Evolutionary conservation across 2,113 vertebrate genomes (phyloP).

Genomic region (Strix aluco): DNA sequence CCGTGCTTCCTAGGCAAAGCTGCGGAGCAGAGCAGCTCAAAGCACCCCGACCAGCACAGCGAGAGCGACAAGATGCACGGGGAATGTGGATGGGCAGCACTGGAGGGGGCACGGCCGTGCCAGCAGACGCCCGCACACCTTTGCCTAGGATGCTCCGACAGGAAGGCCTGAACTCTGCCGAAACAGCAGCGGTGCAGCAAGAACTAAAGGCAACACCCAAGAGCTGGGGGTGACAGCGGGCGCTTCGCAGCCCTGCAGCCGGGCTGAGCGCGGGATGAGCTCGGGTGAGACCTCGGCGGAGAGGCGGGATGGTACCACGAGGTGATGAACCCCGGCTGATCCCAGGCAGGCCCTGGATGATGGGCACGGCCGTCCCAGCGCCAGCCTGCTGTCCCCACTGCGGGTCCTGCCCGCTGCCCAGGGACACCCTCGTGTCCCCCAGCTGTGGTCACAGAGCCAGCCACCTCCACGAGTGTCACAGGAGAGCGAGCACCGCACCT

Average conservation of each 20-base stretch:
- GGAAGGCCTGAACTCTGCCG: background rate
- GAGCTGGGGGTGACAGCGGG: background rate
- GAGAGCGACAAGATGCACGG: accelerated
- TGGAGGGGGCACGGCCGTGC: accelerated
- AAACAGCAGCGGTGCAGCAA: background rate
- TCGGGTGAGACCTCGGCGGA: accelerated
- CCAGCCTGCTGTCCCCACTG: background rate
- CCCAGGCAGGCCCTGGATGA: accelerated
- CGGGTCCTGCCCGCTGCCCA: accelerated
- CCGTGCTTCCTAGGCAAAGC: background rate
- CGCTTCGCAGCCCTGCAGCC: background rate
- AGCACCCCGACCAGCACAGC: background rate
- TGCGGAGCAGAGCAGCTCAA: background rate
- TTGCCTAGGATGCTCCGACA: accelerated
- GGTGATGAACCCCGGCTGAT: accelerated
- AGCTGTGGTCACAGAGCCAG: accelerated
- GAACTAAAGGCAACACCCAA: background rate
- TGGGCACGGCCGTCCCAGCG: accelerated
- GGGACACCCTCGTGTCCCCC: accelerated
- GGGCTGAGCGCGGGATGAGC: accelerated
- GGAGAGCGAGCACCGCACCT: accelerated
- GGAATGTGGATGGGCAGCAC: accelerated
- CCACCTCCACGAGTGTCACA: accelerated
- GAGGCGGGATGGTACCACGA: accelerated
- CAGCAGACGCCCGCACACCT: background rate